phyloP scores from a whole-genome alignment of 2,888 invertebrate genomes.

The Bellardia bayeri region DNA sequence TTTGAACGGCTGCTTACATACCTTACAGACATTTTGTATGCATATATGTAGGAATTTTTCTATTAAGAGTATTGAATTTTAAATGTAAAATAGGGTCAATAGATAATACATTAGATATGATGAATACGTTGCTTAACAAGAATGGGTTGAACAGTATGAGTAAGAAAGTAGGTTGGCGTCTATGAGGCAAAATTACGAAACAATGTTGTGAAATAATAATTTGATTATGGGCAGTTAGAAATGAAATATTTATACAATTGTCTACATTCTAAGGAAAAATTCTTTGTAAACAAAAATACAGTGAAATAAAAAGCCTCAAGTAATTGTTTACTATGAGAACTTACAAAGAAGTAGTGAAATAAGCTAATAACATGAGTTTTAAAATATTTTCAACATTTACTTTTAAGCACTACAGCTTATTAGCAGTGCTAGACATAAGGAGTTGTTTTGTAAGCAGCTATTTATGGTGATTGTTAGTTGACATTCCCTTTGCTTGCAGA shows the following conservation, averaged over 20 bases:
- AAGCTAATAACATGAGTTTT: no score
- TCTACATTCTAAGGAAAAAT: background rate
- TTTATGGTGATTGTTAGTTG: no score
- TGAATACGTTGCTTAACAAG: slow-evolving; percentile 30
- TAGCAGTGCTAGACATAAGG: no score
- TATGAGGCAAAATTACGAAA: slow-evolving; percentile 41
- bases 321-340: no score
- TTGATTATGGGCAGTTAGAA: background rate
- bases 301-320: no score
- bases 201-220: slow-evolving; percentile 39
- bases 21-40: slow-evolving; percentile 63
- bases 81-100: slow-evolving; percentile 66
- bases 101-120: slow-evolving; percentile 69
- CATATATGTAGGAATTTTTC: slow-evolving; percentile 44
- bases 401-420: no score
- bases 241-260: background rate
- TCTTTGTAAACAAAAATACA: background rate
- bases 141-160: background rate
- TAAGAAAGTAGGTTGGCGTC: slow-evolving; percentile 57
- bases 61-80: slow-evolving; percentile 48
- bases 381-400: no score
- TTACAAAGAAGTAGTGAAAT: no score
- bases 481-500: no score
- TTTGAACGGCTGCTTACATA: slow-evolving; percentile 45
- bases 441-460: no score